Evolutionary conservation across 1,140 invertebrate genomes (phyloP), one percentile per base, ranked within the genome.

Genomic region (Steinernema feltiae): DNA sequence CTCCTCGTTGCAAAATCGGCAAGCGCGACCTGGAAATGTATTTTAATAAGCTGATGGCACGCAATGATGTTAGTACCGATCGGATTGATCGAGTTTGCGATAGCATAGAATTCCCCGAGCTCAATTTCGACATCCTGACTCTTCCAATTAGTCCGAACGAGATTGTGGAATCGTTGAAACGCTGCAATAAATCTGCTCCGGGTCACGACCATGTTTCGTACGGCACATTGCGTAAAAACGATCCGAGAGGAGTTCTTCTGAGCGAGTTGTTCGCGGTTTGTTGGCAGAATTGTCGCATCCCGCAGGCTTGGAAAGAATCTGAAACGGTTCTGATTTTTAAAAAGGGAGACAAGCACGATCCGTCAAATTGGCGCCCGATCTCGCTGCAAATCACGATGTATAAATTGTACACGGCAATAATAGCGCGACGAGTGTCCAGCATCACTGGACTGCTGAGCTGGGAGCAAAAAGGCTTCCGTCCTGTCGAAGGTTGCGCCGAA

Each of bases 361-460:
- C 48, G 3, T 17, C 72, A n/a, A 73, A 73, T 30, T 73, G 72
- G 72, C 35, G 72, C 1, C 72, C 72, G 21, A 73, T 73, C 2
- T 63, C 72, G 2, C 46, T 73, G 12, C 72, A 73, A 12, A 12
- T 27, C 0, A 48, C 41, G 3, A 73, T 73, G 18, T 48, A 73
- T 30, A 73, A 73, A 69, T 17, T 73, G 7, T 73, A 73, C 30
- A 41, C 72, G 3, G n/a, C n/a, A 7, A 27, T 48, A 1, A 12
- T 73, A 30, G 72, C 35, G 0, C 17, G 27, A 48, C 41, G 31
- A 3, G 18, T 73, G 2, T 41, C 35, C 21, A 48, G 7, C 17
- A 41, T 3, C 18, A 27, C 31, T 3, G 18, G 32, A n/a, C 32
- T 73, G 0, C 29, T 73, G 17, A 73, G 31, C 21, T 73, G 72